phyloP scores from a whole-genome alignment of 2,113 vertebrate species.

The Bos indicus region DNA sequence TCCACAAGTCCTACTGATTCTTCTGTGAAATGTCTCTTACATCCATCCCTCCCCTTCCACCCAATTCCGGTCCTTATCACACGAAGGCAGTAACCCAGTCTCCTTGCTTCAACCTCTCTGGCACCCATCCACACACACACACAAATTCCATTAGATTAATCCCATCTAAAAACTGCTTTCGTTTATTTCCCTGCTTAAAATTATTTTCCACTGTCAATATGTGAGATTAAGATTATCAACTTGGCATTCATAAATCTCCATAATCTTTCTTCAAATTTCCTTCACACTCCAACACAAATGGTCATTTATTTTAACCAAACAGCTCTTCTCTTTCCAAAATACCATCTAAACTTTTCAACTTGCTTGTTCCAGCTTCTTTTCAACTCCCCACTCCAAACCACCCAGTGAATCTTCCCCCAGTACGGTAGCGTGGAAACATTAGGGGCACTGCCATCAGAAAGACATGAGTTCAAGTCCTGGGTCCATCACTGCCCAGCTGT shows the following conservation, averaged over 20 bases:
- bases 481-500: neutral
- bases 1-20: neutral
- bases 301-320: neutral
- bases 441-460: neutral
- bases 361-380: neutral
- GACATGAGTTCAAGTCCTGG: neutral
- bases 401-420: neutral
- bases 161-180: neutral
- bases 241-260: neutral
- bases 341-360: neutral
- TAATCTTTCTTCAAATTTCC: neutral
- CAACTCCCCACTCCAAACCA: neutral
- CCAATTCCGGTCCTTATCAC: neutral
- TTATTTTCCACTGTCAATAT: neutral
- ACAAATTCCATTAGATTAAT: neutral
- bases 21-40: neutral
- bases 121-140: neutral
- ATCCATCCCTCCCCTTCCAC: neutral
- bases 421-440: accelerated
- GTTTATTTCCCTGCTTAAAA: neutral
- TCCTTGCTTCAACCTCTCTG: neutral
- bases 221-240: neutral
- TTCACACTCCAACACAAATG: neutral
- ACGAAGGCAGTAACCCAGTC: neutral
- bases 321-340: neutral